A percentile compares a stretch with the other conserved stretches of the same genome.
Evolutionary conservation across 2,113 vertebrate species (phyloP).

Genomic region (Lota lota): DNA sequence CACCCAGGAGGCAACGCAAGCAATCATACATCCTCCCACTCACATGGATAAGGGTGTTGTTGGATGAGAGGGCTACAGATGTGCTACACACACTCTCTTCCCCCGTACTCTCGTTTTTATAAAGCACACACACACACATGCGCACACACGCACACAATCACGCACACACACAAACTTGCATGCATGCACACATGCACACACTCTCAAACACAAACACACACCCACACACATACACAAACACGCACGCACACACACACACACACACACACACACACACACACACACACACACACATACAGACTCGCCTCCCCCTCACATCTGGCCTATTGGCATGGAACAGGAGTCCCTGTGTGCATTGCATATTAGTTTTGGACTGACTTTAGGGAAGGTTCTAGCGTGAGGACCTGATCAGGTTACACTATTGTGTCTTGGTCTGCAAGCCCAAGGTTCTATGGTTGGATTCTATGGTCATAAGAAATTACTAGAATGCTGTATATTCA

Average conservation of each 20-base stretch:
- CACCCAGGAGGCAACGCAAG: slow-evolving; percentile 21
- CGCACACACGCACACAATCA: not conserved
- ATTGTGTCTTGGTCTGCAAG: slow-evolving; percentile 3
- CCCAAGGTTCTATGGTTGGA: not conserved
- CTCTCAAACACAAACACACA: not conserved
- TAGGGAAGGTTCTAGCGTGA: slow-evolving; percentile 42
- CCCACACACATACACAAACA: slow-evolving; percentile 5
- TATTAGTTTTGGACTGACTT: slow-evolving; percentile 26
- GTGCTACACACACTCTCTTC: not conserved
- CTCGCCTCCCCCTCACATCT: slow-evolving; percentile 71
- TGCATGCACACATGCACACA: slow-evolving; percentile 1
- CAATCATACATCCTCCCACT: slow-evolving; percentile 40
- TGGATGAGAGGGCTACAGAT: slow-evolving; percentile 28
- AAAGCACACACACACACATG: too few relatives aligned
- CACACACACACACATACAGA: slow-evolving; percentile 7
- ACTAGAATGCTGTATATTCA: too few relatives aligned
- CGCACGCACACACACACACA: slow-evolving; percentile 4
- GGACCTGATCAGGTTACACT: slow-evolving; percentile 33
- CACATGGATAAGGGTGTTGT: slow-evolving; percentile 42
- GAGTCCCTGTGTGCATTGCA: slow-evolving; percentile 49
- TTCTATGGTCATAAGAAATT: too few relatives aligned
- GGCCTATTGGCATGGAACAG: slow-evolving; percentile 51
- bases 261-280: slow-evolving; percentile 9
- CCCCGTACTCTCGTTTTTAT: not conserved
- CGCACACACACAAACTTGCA: not conserved